Percentiles rank a stretch among this genome's conserved stretches.
phyloP scores from a whole-genome alignment of 2,797 vertebrate species.

The Bradypodion pumilum region DNA sequence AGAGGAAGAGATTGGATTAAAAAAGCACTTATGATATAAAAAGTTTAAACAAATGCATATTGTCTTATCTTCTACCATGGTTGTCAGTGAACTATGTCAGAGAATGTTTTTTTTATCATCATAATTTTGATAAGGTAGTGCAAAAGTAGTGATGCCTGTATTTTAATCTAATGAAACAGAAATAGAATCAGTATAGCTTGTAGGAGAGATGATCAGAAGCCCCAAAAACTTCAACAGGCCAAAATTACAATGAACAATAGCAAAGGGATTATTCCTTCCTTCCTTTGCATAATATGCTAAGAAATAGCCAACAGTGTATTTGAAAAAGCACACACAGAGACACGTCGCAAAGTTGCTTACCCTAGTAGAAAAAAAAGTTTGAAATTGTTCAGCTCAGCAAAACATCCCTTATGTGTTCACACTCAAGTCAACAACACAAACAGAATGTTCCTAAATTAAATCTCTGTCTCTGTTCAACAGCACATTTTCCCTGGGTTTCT shows the following conservation, averaged over 20 bases:
- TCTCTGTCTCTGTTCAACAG: background rate
- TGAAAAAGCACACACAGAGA: background rate
- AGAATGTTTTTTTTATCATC: background rate
- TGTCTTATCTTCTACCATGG: background rate
- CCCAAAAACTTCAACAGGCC: background rate
- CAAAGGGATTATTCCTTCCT: background rate
- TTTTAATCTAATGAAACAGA: background rate
- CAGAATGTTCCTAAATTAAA: constrained; percentile 5
- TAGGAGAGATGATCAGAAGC: background rate
- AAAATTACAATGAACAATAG: background rate
- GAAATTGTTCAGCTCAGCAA: constrained; percentile 18
- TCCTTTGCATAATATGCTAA: background rate
- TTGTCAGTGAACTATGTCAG: background rate
- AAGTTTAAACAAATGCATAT: background rate
- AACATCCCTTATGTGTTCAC: constrained; percentile 1
- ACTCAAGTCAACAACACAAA: background rate
- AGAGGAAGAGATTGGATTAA: background rate
- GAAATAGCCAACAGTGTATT: background rate
- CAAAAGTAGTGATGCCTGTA: background rate
- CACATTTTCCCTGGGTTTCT: background rate
- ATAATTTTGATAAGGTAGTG: background rate
- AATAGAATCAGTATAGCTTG: background rate
- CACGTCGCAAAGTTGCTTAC: background rate
- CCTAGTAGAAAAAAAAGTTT: background rate
- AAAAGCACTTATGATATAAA: background rate